These are phyloP conservation scores for Argyrosomus regius DNA, from an alignment of 2,797 vertebrate genomes.

Conservation along the genomic window DNA sequence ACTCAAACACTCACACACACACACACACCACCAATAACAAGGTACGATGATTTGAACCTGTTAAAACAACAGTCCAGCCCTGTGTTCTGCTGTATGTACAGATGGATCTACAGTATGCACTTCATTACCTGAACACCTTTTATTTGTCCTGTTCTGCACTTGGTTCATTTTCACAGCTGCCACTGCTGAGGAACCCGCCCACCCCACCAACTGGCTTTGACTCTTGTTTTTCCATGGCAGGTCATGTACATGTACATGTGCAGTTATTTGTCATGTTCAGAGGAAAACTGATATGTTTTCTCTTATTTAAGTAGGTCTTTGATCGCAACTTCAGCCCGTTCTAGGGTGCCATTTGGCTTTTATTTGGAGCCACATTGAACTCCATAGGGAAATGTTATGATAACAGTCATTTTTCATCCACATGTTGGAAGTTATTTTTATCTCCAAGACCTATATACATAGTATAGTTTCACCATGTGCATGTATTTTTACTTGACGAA, in stretches of 20 bases:
- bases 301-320: conserved; percentile 24
- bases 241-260: conserved; percentile 2
- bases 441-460: not conserved
- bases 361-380: conserved; percentile 6
- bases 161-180: conserved; percentile 67
- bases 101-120: conserved; percentile 36
- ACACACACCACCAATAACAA: conserved; percentile 20
- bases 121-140: conserved; percentile 53
- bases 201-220: not conserved
- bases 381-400: not conserved
- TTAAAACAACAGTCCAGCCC: conserved; percentile 40
- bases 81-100: conserved; percentile 38
- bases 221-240: conserved; percentile 37
- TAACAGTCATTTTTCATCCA: conserved; percentile 4
- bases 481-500: no score
- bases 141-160: conserved; percentile 33
- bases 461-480: no score
- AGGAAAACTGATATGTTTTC: conserved; percentile 18
- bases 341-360: not conserved
- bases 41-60: conserved; percentile 42
- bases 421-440: conserved; percentile 9
- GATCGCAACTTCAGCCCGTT: not conserved
- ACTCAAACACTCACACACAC: conserved; percentile 1
- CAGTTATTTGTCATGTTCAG: conserved; percentile 24
- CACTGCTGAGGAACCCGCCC: conserved; percentile 33